These are phyloP conservation scores for Tachycineta bicolor DNA, from an alignment of 2,113 vertebrate species.

Conservation along the genomic window DNA sequence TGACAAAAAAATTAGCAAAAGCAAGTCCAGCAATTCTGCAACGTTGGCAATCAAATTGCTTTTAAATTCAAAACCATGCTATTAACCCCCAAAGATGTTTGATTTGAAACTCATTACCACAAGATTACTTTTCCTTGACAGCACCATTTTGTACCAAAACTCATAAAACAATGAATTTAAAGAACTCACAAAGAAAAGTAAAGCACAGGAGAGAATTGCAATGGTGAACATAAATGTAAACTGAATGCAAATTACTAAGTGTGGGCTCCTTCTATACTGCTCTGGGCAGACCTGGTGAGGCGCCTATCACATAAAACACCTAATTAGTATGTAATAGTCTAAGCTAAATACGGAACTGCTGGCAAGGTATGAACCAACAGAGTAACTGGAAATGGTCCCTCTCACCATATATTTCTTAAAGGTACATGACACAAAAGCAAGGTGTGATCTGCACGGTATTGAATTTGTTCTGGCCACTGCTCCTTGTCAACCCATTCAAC, in stretches of 20 bases:
- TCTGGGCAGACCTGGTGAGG: not conserved
- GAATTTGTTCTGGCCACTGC: not conserved
- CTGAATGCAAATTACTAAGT: not conserved
- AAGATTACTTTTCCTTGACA: not conserved
- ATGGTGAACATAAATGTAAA: not conserved
- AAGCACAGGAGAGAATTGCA: not conserved
- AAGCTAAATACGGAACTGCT: not conserved
- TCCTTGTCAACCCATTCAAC: not conserved
- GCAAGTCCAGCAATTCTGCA: not conserved
- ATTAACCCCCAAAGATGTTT: not conserved
- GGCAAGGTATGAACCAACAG: not conserved
- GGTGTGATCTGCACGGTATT: rapidly evolving
- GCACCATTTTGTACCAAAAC: not conserved
- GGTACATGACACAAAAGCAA: not conserved
- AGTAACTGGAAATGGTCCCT: not conserved
- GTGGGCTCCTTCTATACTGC: not conserved
- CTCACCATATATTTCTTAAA: not conserved
- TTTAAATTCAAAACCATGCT: not conserved
- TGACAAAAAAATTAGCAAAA: not conserved
- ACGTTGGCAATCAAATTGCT: not conserved
- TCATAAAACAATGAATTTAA: not conserved
- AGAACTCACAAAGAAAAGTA: not conserved
- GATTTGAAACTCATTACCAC: not conserved
- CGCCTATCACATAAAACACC: not conserved
- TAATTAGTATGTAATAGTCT: not conserved